Evolutionary conservation across 2,888 invertebrate species (phyloP).

Genomic region (Dryobota labecula): DNA sequence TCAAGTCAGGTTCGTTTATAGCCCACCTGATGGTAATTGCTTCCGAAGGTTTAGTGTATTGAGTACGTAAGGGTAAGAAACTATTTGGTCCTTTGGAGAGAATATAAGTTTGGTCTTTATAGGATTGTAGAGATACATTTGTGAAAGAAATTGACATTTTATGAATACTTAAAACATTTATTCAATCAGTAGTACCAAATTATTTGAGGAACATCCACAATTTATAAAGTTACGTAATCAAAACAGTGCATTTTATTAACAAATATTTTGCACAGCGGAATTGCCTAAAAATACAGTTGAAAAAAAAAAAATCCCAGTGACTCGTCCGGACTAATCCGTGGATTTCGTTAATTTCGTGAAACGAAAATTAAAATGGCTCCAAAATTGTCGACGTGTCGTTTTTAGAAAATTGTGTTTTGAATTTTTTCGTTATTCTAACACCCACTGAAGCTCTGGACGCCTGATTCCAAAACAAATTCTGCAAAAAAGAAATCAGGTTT

Average conservation of each 20-base stretch:
- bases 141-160: background rate
- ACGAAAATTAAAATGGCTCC: conserved; percentile 60
- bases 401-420: conserved; percentile 56
- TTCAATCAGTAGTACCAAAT: background rate
- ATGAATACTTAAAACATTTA: background rate
- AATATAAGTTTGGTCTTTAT: conserved; percentile 12
- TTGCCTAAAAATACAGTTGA: conserved; percentile 31
- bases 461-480: conserved; percentile 13
- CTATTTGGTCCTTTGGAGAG: conserved; percentile 26
- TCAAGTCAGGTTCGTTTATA: conserved; percentile 62
- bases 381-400: conserved; percentile 56
- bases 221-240: background rate
- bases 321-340: conserved; percentile 49
- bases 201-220: too few species aligned
- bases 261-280: conserved; percentile 39
- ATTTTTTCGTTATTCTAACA: conserved; percentile 44
- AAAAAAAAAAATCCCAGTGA: conserved; percentile 42
- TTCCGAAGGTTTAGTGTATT: conserved; percentile 53
- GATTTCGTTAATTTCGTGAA: conserved; percentile 64
- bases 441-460: conserved; percentile 8
- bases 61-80: conserved; percentile 17
- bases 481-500: background rate
- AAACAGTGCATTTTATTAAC: conserved; percentile 38
- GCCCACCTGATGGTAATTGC: conserved; percentile 61
- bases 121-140: background rate